phyloP scores from a whole-genome alignment of 1,140 invertebrate species.

The Diorhabda carinulata region DNA sequence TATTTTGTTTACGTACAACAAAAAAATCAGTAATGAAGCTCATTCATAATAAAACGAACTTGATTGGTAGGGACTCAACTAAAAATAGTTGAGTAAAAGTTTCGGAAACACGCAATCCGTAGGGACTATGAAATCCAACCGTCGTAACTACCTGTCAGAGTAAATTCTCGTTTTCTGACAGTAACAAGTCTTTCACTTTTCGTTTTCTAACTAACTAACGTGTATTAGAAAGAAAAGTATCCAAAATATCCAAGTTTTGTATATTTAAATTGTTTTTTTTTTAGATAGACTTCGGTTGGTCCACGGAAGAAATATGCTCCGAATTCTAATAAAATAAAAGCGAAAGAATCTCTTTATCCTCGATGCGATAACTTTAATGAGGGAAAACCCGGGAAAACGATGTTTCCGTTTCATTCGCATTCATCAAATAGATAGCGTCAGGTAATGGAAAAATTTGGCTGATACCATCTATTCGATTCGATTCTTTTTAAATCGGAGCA shows the following conservation, averaged over 20 bases:
- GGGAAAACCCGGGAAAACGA: conserved; percentile 19
- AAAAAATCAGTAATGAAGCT: too few relatives aligned
- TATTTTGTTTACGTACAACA: too few relatives aligned
- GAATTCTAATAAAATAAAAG: background rate
- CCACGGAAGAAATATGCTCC: background rate
- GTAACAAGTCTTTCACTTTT: background rate
- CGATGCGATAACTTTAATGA: conserved; percentile 20
- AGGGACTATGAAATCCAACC: conserved; percentile 29
- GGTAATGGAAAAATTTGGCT: conserved; percentile 27
- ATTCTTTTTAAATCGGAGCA: conserved; percentile 26
- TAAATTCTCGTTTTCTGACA: conserved; percentile 2
- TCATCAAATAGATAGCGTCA: conserved; percentile 27
- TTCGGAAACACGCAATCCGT: conserved; percentile 18
- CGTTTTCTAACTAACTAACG: too few relatives aligned
- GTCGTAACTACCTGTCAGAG: conserved; percentile 31
- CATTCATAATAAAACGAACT: too few relatives aligned
- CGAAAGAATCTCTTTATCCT: conserved; percentile 1
- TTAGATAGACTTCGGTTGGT: background rate
- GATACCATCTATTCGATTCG: conserved; percentile 28
- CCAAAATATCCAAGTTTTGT: too few relatives aligned
- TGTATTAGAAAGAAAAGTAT: too few relatives aligned
- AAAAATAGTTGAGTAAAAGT: conserved; percentile 26
- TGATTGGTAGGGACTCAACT: background rate
- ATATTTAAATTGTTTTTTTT: too few relatives aligned
- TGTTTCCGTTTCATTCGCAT: conserved; percentile 25